Evolutionary conservation across 2,888 invertebrate species (phyloP), one percentile per base, ranked within the genome.

Genomic region (Uloborus plumipes): DNA sequence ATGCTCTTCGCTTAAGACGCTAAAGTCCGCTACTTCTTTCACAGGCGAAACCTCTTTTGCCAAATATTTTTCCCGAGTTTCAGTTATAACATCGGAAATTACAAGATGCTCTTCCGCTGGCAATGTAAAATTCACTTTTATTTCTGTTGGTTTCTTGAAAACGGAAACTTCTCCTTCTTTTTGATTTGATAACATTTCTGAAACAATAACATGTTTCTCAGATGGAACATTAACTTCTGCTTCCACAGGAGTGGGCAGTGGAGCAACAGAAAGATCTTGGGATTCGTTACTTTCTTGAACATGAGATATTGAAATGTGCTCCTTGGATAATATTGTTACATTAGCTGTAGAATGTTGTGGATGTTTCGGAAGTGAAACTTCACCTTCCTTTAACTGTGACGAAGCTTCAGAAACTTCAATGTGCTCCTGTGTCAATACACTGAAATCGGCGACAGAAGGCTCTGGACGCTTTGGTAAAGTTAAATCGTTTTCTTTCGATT

Each of bases 271-370:
- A 31, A 78, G 22, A 39, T 83, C 74, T 59, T 64, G 53, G 0
- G 97, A 95, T 88, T 98, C 97, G 13, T 98, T 90, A 0, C 96
- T 95, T 0, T 95, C 94, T 86, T 98, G 90, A 0, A 98, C 95
- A 72, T 94, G 93, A 0, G 95, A 93, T 86, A 95, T 95, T 91
- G 72, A 82, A 20, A 84, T 59, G 64, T 81, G 73, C 31, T 84
- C 77, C 62, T 84, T 76, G 20, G 73, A 64, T 13, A 65, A 74
- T 39, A 90, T 86, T 87, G 90, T 87, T 86, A 90, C 88, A 47
- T 90, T 78, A 11, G 86, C 85, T 71, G 87, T 86, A 62, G 87
- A 87, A 49, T 71, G 84, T 76, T 85, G 87, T 65, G 85, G 87
- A 78, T 22, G 13, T 80, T 73, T 81, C 16, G 78, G 72, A 51